Base-by-base conservation (phyloP, 2,888 invertebrate species). In the Caenorhabditis sp. region DNA sequence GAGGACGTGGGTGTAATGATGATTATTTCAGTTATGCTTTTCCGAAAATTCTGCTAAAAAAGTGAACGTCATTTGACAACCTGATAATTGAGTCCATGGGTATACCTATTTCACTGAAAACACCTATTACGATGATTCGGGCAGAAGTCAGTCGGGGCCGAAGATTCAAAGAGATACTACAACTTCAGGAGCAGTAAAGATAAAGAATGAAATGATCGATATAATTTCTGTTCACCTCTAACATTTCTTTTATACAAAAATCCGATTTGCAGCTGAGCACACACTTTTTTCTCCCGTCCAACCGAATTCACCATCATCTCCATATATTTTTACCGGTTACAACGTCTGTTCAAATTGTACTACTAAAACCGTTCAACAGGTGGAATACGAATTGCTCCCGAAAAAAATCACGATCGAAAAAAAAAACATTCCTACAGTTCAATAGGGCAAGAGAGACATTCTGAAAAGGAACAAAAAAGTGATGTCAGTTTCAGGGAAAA, bases 191-290 rank as follows among this genome's bases (percentile, higher is more conserved):
- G n/a, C n/a, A n/a, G n/a, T n/a, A 49, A 4, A 49, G 10, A 0
- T 19, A 10, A 12, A 22, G 10, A 51, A 35, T 31, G 22, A 16
- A 66, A 28, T 28, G 49, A 12, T 56, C 16, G n/a, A 51, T 69
- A 19, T 68, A 31, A 47, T 63, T 66, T 35, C 22, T 49, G 5
- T 35, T 31, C 12, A 31, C 8, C 8, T 31, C 10, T 1, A 28
- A 54, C 38, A 54, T 24, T 35, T 66, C 66, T 75, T 75, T 75
- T 75, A 75, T 75, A 75, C 56, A 47, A 14, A 7, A 35, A 35
- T 31, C 66, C 56, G 19, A 64, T 74, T 64, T 74, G n/a, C 75
- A 75, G 75, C 47, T 75, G 66, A 54, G 14, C 38, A 75, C 58
- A 75, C 49, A 75, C 58, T 19, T 19, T 63, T 51, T 51, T 49